Evolutionary conservation across 2,797 vertebrate species (phyloP).

Genomic region (Mus spretus): DNA sequence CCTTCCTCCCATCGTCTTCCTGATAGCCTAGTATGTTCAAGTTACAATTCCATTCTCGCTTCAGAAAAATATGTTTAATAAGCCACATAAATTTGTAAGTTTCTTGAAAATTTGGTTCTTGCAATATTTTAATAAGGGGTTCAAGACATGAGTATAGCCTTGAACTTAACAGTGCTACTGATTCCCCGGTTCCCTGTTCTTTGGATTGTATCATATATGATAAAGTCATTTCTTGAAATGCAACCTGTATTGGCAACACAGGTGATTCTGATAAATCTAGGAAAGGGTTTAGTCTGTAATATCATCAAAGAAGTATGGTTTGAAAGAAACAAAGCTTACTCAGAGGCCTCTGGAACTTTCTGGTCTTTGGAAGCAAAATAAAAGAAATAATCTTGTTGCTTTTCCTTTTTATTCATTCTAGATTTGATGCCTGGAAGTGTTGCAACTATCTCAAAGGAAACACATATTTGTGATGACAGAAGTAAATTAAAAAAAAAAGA

Average conservation of each 20-base stretch:
- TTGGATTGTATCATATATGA: rapidly evolving
- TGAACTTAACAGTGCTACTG: background rate
- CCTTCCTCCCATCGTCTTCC: background rate
- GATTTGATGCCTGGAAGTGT: constrained; percentile 10
- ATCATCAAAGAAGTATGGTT: background rate
- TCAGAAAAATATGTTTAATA: background rate
- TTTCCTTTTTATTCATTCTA: constrained; percentile 13
- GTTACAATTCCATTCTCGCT: background rate
- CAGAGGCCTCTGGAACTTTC: background rate
- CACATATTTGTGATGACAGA: constrained; percentile 36
- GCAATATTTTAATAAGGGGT: background rate
- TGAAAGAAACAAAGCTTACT: background rate
- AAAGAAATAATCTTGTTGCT: background rate
- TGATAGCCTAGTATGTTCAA: background rate
- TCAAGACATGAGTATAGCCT: background rate
- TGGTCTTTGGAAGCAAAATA: background rate
- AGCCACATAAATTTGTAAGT: background rate
- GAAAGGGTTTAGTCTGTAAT: background rate
- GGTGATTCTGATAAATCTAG: background rate
- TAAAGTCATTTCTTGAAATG: background rate
- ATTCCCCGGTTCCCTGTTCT: background rate
- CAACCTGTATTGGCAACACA: background rate
- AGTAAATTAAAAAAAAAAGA: background rate
- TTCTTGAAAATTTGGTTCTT: background rate
- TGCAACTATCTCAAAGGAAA: background rate